Evolutionary conservation across 2,113 vertebrate species (phyloP), one percentile per base, ranked within the genome.

Genomic region (Sciurus niger): DNA sequence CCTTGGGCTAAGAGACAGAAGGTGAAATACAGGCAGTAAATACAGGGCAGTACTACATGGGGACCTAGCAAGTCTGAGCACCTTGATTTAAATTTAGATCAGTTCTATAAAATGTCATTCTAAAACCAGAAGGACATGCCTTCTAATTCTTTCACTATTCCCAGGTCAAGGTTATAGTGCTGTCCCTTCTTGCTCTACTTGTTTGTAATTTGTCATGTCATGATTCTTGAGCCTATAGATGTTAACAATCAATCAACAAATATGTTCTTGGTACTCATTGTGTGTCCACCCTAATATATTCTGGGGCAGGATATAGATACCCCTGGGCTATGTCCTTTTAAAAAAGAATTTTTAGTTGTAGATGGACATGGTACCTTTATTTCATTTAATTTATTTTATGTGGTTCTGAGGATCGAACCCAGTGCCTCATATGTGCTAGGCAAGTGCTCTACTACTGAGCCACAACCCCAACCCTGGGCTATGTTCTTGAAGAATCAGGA

Each of bases 1-100:
- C 18, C 67, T 86, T 53, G 20, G 40, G 63, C 34, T 67, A 43
- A 89, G 89, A 94, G 68, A 63, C n/a, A 79, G n/a, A 28, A 91
- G 86, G 76, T 95, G 25, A 95, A 84, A 76, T 80, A 48, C 16
- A 90, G 76, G 48, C 53, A 32, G 70, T 86, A 95, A 84, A 76
- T 80, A 48, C 16, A 90, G 76, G 76, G 48, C 53, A 28, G 70
- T 86, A 6, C 78, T 37, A 63, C 28, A 43, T 34, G n/a, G 60
- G 80, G 55, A 93, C 30, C 4, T 28, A 48, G 24, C 70, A 84
- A 58, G 43, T 70, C 65, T 84, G 72, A 95, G 6, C 43, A 93
- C 34, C 83, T 94, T 67, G 43, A 80, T 43, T 96, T 96, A 94
- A 95, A 92, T 84, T 92, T 93, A 82, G 87, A 86, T 94, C 22